phyloP scores from a whole-genome alignment of 2,888 invertebrate genomes.

The Acanthosoma haemorrhoidale region DNA sequence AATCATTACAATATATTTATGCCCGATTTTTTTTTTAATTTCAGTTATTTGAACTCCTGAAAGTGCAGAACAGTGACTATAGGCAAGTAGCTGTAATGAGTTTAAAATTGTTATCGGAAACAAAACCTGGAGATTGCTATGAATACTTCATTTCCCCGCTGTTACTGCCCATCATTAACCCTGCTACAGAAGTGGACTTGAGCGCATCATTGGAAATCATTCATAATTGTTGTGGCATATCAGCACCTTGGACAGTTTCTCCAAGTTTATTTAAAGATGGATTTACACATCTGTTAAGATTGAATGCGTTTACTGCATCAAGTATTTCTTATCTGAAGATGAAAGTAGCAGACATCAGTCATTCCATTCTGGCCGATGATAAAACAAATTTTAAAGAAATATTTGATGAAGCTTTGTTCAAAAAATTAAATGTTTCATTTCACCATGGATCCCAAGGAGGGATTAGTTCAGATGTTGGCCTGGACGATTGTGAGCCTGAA shows the following conservation, averaged over 20 bases:
- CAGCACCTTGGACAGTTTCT: constrained; percentile 45
- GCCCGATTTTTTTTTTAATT: constrained; percentile 10
- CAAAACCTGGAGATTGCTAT: constrained; percentile 48
- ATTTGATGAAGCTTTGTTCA: constrained; percentile 46
- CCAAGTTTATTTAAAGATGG: constrained; percentile 42
- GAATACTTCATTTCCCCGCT: constrained; percentile 46
- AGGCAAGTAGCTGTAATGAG: constrained; percentile 53
- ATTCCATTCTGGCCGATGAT: constrained; percentile 39
- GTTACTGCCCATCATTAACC: constrained; percentile 27
- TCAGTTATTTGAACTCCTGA: constrained; percentile 52
- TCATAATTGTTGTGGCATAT: constrained; percentile 45
- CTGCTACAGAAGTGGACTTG: constrained; percentile 44
- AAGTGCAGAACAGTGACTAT: constrained; percentile 44
- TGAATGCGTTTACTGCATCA: constrained; percentile 40
- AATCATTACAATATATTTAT: no score
- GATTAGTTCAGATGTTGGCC: constrained; percentile 39
- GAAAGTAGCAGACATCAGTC: constrained; percentile 39
- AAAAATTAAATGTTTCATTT: constrained; percentile 43
- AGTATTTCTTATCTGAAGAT: constrained; percentile 41
- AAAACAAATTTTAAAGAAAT: constrained; percentile 41
- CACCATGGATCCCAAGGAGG: constrained; percentile 48
- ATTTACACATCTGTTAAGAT: constrained; percentile 37
- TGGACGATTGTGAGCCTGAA: constrained; percentile 3
- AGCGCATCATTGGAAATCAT: constrained; percentile 45
- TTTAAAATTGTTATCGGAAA: constrained; percentile 52